phyloP scores from a whole-genome alignment of 2,797 vertebrate species.

The Spondyliosoma cantharus region DNA sequence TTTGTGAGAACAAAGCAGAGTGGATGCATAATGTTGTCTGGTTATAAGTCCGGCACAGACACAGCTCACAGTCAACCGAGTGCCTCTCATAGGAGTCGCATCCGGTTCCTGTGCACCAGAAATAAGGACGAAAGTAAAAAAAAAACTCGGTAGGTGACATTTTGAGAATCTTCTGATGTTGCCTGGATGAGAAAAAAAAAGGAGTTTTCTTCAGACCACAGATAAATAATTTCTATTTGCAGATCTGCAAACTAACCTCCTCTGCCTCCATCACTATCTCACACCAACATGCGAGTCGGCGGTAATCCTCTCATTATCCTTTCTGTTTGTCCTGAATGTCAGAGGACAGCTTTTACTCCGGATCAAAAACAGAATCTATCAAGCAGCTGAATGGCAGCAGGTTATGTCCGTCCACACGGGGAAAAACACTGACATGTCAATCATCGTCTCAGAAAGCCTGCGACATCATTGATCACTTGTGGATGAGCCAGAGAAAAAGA shows the following conservation, averaged over 20 bases:
- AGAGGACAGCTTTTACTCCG: constrained; percentile 16
- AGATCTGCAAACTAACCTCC: constrained; percentile 38
- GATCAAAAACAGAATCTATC: constrained; percentile 25
- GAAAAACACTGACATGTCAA: background rate
- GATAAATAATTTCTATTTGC: constrained; percentile 51
- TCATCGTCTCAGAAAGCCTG: background rate
- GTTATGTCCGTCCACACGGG: constrained; percentile 5
- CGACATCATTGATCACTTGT: constrained; percentile 5
- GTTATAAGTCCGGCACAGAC: constrained; percentile 14
- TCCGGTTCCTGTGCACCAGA: constrained; percentile 38
- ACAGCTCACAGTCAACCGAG: constrained; percentile 20
- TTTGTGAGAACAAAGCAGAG: constrained; percentile 40
- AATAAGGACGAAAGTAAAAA: constrained; percentile 43
- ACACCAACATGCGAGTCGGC: constrained; percentile 24
- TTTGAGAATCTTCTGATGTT: constrained; percentile 45
- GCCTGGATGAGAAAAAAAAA: constrained; percentile 11
- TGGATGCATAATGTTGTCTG: constrained; percentile 34
- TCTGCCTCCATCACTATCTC: constrained; percentile 28
- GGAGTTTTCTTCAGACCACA: constrained; percentile 16
- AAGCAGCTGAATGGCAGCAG: constrained; percentile 34
- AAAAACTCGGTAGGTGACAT: constrained; percentile 40
- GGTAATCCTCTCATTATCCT: constrained; percentile 20
- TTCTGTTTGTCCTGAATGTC: constrained; percentile 11
- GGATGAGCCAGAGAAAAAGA: background rate
- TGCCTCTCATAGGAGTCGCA: constrained; percentile 30